Conservation (phyloP, 2,888 invertebrate species). For the Marasmarcha lunaedactyla region DNA sequence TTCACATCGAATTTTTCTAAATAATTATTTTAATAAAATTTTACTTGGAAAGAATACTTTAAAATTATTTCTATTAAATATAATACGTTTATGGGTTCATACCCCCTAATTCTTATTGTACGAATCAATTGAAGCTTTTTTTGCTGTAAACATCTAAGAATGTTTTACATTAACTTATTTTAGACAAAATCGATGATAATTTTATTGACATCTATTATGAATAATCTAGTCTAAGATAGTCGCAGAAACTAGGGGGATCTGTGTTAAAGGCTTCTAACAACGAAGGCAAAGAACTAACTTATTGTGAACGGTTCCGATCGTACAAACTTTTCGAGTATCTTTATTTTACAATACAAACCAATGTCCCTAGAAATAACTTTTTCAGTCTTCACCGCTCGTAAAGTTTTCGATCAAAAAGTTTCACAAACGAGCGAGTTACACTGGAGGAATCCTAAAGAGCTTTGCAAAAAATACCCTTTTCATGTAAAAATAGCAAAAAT, state of each 20-base stretch:
- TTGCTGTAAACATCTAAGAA: constrained; percentile 55
- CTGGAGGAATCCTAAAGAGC: constrained; percentile 46
- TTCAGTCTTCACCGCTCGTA: constrained; percentile 68
- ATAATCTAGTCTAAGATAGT: constrained; percentile 54
- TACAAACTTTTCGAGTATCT: constrained; percentile 40
- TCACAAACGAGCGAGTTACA: constrained; percentile 44
- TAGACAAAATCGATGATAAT: constrained; percentile 44
- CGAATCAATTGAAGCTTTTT: constrained; percentile 20
- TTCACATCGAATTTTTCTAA: constrained; percentile 24
- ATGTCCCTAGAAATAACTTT: constrained; percentile 49
- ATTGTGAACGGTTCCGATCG: constrained; percentile 42
- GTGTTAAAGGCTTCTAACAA: constrained; percentile 59
- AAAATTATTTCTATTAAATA: constrained; percentile 24
- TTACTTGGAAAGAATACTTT: constrained; percentile 29
- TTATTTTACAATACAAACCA: constrained; percentile 48
- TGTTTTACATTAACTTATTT: constrained; percentile 56
- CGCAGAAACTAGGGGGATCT: constrained; percentile 50
- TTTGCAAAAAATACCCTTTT: constrained; percentile 41
- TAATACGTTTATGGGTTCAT: constrained; percentile 34
- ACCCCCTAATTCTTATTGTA: constrained; percentile 31
- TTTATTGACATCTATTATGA: constrained; percentile 54
- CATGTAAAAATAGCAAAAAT: constrained; percentile 63
- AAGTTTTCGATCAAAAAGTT: constrained; percentile 52
- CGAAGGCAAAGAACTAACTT: constrained; percentile 41
- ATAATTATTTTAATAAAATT: constrained; percentile 21